Conservation (phyloP, 64 coral and sea anemone species). For the Actinia equina region DNA sequence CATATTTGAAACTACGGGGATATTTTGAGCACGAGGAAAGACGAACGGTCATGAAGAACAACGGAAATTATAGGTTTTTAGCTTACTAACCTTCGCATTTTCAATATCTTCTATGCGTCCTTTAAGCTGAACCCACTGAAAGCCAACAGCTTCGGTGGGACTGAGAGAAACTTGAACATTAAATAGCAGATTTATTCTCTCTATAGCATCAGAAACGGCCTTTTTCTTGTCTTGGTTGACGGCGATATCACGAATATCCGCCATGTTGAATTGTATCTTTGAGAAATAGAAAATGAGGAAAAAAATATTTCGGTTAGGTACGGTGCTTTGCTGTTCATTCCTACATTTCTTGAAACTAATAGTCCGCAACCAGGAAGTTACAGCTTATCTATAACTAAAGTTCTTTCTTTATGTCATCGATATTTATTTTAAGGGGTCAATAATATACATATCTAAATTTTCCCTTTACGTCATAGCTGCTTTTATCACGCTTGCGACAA, state of each 20-base stretch:
- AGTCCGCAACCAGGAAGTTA: slow-evolving; percentile 2
- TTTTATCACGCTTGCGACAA: not conserved
- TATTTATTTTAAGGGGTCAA: slow-evolving; percentile 6
- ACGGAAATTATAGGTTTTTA: not conserved
- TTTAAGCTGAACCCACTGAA: slow-evolving; percentile 58
- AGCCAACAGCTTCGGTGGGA: slow-evolving; percentile 30
- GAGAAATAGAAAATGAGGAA: not conserved
- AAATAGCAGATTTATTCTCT: slow-evolving; percentile 41
- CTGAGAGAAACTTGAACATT: slow-evolving; percentile 45
- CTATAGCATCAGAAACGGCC: slow-evolving; percentile 12
- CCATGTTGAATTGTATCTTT: slow-evolving; percentile 25
- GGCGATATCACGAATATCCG: slow-evolving; percentile 43
- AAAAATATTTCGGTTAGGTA: not conserved
- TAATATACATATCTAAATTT: slow-evolving; percentile 5
- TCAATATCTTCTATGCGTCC: slow-evolving; percentile 33
- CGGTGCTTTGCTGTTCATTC: not conserved
- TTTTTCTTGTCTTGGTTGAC: slow-evolving; percentile 47
- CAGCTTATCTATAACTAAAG: not conserved
- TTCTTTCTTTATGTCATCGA: slow-evolving; percentile 14
- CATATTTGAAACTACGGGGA: not conserved
- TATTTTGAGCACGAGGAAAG: not conserved
- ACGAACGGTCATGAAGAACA: not conserved
- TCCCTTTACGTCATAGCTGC: not conserved
- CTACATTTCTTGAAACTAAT: not conserved
- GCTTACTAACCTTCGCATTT: slow-evolving; percentile 52